Evolutionary conservation across 2,797 vertebrate genomes (phyloP).

Genomic region (Masticophis lateralis): DNA sequence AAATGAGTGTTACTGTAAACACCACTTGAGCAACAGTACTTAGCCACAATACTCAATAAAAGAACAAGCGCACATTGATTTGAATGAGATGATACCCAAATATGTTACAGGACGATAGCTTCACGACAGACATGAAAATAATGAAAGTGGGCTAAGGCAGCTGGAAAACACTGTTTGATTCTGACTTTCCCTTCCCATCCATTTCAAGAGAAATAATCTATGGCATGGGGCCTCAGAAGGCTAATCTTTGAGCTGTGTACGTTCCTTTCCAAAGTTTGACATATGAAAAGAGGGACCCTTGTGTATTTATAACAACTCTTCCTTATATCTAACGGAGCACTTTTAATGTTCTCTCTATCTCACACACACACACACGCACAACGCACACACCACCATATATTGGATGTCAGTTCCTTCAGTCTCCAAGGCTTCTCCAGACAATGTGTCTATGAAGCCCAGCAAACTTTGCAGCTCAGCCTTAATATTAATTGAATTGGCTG

Average conservation of each 20-base stretch:
- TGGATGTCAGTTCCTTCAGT: neutral
- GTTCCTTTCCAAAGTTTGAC: neutral
- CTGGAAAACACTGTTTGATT: constrained; percentile 2
- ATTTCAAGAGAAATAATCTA: neutral
- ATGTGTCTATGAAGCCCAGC: neutral
- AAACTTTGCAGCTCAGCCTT: neutral
- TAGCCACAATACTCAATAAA: constrained; percentile 47
- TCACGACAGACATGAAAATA: neutral
- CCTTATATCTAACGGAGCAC: neutral
- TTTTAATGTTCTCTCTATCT: neutral
- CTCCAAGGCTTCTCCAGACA: neutral
- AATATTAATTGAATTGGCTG: neutral
- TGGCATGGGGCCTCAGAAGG: constrained; percentile 2
- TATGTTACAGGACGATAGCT: constrained; percentile 4
- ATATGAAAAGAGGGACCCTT: constrained; percentile 8
- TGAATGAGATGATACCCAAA: constrained; percentile 43
- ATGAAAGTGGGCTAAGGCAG: constrained; percentile 22
- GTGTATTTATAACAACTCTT: neutral
- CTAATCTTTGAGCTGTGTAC: neutral
- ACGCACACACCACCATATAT: neutral
- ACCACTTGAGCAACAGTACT: constrained; percentile 41
- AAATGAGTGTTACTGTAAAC: constrained; percentile 50
- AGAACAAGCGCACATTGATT: constrained; percentile 35
- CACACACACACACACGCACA: neutral
- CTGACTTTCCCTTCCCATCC: neutral